Evolutionary conservation across 2,888 invertebrate genomes (phyloP).

Genomic region (Mesorhabditis belari): DNA sequence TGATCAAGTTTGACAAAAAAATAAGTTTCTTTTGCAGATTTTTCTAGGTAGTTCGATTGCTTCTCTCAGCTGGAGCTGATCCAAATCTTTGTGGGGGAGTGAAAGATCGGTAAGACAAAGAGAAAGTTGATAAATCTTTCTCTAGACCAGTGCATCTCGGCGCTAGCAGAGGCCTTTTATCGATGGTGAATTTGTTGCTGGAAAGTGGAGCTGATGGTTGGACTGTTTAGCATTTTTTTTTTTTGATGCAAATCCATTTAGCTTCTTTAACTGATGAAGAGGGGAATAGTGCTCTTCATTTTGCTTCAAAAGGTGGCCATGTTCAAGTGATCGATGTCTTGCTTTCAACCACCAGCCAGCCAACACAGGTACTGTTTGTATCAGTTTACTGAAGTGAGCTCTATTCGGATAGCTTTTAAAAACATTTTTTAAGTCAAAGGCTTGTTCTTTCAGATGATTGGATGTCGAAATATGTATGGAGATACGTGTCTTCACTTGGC

Average conservation of each 20-base stretch:
- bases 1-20: constrained; percentile 52
- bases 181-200: constrained; percentile 54
- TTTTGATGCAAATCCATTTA: constrained; percentile 26
- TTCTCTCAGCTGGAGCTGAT: neutral
- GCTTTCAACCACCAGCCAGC: constrained; percentile 27
- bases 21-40: neutral
- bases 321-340: constrained; percentile 54
- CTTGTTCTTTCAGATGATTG: constrained; percentile 18
- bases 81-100: neutral
- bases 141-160: constrained; percentile 56
- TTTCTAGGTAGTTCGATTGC: neutral
- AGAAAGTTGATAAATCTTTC: neutral
- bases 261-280: constrained; percentile 57
- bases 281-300: constrained; percentile 57
- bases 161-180: constrained; percentile 53
- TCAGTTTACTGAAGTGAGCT: neutral
- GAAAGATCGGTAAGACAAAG: neutral
- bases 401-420: too few species aligned
- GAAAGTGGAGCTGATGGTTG: constrained; percentile 55
- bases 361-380: neutral
- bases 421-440: too few species aligned
- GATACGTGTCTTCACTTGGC: constrained; percentile 57
- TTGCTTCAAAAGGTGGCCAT: constrained; percentile 56
- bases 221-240: constrained; percentile 7
- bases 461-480: constrained; percentile 55